Evolutionary conservation across 2,113 vertebrate species (phyloP).

Genomic region (Silurus meridionalis): DNA sequence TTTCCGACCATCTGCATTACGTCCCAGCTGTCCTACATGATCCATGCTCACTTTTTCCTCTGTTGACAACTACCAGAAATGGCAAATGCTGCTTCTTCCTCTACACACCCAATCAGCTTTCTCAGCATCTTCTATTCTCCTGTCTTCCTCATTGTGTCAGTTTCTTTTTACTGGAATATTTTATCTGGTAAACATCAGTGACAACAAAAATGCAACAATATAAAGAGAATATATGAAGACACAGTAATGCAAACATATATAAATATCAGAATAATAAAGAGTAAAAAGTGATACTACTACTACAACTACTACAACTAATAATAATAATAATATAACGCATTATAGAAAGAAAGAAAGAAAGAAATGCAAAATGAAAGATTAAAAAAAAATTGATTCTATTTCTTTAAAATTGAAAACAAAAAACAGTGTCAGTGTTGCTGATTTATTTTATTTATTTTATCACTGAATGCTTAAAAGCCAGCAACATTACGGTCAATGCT

Average conservation of each 20-base stretch:
- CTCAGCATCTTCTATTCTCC: slow-evolving; percentile 41
- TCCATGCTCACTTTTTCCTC: slow-evolving; percentile 54
- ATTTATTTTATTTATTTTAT: neutral
- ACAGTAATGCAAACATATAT: neutral
- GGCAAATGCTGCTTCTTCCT: slow-evolving; percentile 66
- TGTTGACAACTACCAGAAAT: slow-evolving; percentile 75
- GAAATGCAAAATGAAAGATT: neutral
- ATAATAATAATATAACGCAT: neutral
- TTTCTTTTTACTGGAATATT: neutral
- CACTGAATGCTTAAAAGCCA: neutral
- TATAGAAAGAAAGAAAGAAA: neutral
- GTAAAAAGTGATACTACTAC: neutral
- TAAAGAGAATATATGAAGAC: neutral
- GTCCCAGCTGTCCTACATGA: slow-evolving; percentile 58
- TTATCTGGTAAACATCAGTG: neutral
- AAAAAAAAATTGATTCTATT: neutral
- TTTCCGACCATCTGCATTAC: slow-evolving; percentile 68
- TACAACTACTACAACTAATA: neutral
- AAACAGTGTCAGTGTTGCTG: neutral
- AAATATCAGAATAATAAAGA: neutral
- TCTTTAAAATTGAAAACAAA: neutral
- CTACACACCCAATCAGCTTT: slow-evolving; percentile 11
- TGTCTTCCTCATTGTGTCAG: slow-evolving; percentile 9
- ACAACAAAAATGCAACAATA: neutral
- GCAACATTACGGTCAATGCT: neutral